phyloP scores from a whole-genome alignment of 1,140 invertebrate species.

The Euglossa dilemma region DNA sequence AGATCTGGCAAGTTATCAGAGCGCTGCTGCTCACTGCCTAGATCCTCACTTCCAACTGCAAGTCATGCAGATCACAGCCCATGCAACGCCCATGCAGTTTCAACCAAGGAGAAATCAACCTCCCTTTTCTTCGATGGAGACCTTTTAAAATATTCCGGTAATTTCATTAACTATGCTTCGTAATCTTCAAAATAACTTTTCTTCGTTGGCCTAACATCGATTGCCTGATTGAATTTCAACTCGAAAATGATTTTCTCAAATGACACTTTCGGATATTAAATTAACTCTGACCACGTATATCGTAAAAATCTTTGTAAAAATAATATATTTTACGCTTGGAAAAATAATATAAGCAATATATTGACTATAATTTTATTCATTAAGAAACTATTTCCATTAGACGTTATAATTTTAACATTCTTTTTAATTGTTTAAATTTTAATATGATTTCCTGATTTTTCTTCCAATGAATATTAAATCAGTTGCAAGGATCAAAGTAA shows the following conservation, averaged over 20 bases:
- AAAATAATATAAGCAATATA: too few relatives aligned
- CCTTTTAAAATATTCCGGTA: neutral
- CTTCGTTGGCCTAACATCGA: neutral
- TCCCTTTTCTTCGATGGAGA: neutral
- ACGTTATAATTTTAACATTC: neutral
- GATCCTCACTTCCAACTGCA: conserved; percentile 87
- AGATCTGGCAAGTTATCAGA: conserved; percentile 86
- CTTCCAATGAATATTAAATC: neutral
- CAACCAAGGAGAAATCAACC: neutral
- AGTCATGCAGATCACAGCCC: conserved; percentile 41
- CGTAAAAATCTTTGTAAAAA: too few relatives aligned
- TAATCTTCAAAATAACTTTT: neutral
- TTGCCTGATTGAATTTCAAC: neutral
- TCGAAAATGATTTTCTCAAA: neutral
- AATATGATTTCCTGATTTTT: neutral
- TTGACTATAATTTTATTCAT: too few relatives aligned
- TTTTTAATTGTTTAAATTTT: neutral
- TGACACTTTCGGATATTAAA: neutral
- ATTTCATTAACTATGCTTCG: neutral
- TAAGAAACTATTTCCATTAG: too few relatives aligned
- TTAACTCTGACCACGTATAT: neutral
- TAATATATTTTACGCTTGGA: too few relatives aligned
- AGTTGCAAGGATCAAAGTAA: neutral
- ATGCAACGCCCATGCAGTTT: conserved; percentile 1
- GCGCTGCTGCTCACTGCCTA: conserved; percentile 81